Evolutionary conservation across 2,888 invertebrate genomes (phyloP).

Genomic region (Spatulosminthurus flaviceps): DNA sequence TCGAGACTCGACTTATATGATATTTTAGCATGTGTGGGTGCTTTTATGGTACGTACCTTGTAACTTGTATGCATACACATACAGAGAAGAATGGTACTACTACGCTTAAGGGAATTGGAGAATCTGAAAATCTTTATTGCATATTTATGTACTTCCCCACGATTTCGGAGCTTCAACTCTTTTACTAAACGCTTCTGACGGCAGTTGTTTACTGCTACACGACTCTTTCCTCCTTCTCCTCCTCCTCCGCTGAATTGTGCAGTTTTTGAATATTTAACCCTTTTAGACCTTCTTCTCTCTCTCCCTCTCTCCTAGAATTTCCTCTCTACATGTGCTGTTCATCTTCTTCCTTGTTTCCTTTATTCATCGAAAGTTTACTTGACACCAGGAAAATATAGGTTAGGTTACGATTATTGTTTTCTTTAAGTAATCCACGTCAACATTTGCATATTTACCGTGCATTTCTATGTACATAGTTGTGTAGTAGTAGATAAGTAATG

Average conservation of each 20-base stretch:
- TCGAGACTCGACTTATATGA: no score
- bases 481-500: no score
- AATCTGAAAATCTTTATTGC: constrained; percentile 14
- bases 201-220: background rate
- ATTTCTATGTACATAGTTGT: no score
- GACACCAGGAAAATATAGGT: no score
- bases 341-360: background rate
- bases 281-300: constrained; percentile 18
- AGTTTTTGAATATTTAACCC: constrained; percentile 33
- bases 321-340: background rate
- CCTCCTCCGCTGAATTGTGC: background rate
- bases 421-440: no score
- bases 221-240: no score
- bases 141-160: constrained; percentile 16
- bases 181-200: background rate
- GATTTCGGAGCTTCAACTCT: constrained; percentile 13
- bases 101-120: background rate
- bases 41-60: no score
- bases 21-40: no score
- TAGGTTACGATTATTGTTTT: no score
- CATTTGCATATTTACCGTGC: no score
- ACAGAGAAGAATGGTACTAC: no score
- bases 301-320: constrained; percentile 13
- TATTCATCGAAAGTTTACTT: background rate
- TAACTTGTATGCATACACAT: no score